These are phyloP conservation scores for Darevskia mixta DNA, from an alignment of 2,797 vertebrate species.

Conservation along the genomic window DNA sequence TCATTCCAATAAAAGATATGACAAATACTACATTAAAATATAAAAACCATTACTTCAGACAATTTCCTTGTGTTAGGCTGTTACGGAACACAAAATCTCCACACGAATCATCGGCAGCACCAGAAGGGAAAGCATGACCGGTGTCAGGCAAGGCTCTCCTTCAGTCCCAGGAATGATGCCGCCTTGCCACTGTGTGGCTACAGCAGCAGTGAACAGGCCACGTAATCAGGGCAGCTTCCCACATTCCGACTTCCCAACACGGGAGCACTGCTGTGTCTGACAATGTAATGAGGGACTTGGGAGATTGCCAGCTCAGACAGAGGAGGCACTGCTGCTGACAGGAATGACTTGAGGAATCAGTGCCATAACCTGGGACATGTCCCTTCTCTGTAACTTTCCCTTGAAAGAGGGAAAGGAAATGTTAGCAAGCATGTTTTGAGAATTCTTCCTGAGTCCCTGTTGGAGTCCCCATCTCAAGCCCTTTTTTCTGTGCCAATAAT, in stretches of 20 bases:
- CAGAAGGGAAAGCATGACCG: rapidly evolving
- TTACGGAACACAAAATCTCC: constrained; percentile 54
- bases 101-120: constrained; percentile 34
- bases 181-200: not conserved
- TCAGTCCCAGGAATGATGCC: not conserved
- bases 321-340: not conserved
- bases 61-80: constrained; percentile 49
- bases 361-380: not conserved
- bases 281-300: not conserved
- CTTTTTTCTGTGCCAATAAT: not conserved
- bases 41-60: constrained; percentile 69
- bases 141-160: not conserved
- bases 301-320: not conserved
- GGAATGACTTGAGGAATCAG: not conserved
- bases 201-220: not conserved
- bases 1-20: constrained; percentile 73
- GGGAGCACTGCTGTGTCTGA: not conserved
- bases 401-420: not conserved
- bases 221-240: not conserved
- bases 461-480: not conserved
- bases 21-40: constrained; percentile 62
- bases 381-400: not conserved
- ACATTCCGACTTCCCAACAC: not conserved
- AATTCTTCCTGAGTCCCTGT: not conserved
- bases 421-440: not conserved